Evolutionary conservation across 2,113 vertebrate species (phyloP), one percentile per base, ranked within the genome.

Genomic region (Chrysemys picta): DNA sequence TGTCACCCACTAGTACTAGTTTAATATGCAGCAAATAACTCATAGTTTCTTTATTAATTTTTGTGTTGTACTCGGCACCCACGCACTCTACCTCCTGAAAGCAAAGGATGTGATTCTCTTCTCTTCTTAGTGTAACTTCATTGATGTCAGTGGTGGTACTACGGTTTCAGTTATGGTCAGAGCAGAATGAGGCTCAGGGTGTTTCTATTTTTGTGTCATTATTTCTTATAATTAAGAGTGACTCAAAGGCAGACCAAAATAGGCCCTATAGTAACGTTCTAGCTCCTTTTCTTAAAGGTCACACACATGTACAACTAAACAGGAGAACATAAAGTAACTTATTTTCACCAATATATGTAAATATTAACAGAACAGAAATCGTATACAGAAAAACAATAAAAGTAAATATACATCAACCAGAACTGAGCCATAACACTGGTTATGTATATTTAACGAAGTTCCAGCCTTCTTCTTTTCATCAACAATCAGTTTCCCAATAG

Each of bases 391-490:
- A 72, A 72, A 72, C 14, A 38, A 72, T 72, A 72, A 72, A 47
- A 89, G 29, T 78, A 31, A 12, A 50, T 81, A 6, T 59, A 19
- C n/a, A 38, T 85, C 65, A 65, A n/a, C 86, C 82, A 84, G n/a
- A 4, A 84, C 54, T 75, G 78, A 78, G 65, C 45, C 56, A 91
- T 91, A 84, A 75, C 65, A 54, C 75, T 75, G 91, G 93, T 97
- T 95, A 96, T 95, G 87, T 94, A 89, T 90, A 80, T 96, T 97
- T 96, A 92, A 92, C 84, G 92, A 96, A 92, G 82, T 59, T 50
- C 50, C 93, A 96, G 96, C 85, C 90, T 93, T 95, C 95, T 97
- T 96, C 94, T 94, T 96, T 97, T 96, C 95, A 95, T 92, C 95
- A 95, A 83, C 80, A 95, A 92, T 78, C 85, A 89, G 88, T 92